These are phyloP conservation scores for Genyomyrus donnyi DNA, from an alignment of 2,113 vertebrate species.

Conservation along the genomic window DNA sequence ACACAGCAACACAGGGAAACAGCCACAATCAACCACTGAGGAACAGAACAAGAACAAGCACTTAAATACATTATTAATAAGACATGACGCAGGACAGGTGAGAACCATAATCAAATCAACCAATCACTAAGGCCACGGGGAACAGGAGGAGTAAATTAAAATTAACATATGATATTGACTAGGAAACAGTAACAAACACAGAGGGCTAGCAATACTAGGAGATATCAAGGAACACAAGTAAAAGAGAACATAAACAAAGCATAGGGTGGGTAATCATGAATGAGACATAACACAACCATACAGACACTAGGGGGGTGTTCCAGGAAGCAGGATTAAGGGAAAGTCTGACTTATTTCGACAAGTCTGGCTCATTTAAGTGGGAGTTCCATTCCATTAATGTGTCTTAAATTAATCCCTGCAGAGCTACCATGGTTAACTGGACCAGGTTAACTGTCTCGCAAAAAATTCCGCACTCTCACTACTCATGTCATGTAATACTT, in stretches of 20 bases:
- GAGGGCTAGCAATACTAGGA: not conserved
- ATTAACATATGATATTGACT: not conserved
- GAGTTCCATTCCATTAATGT: no score
- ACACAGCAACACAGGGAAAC: not conserved
- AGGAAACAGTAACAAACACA: not conserved
- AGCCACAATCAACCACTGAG: not conserved
- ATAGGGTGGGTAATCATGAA: not conserved
- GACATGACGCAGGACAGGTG: not conserved
- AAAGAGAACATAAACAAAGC: not conserved
- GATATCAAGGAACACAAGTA: not conserved
- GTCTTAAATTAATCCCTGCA: no score
- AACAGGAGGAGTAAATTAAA: not conserved
- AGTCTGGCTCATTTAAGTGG: no score
- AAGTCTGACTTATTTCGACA: no score
- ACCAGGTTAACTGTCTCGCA: no score
- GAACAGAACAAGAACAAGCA: not conserved
- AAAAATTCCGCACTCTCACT: no score
- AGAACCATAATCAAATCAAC: not conserved
- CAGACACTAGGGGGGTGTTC: no score
- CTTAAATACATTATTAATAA: not conserved
- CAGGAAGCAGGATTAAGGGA: no score
- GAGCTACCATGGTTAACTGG: no score
- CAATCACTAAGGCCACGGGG: not conserved
- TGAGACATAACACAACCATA: not conserved
- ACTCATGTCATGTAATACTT: no score